Conservation (phyloP, 2,888 invertebrate species). For the Spicauda simplicius region DNA sequence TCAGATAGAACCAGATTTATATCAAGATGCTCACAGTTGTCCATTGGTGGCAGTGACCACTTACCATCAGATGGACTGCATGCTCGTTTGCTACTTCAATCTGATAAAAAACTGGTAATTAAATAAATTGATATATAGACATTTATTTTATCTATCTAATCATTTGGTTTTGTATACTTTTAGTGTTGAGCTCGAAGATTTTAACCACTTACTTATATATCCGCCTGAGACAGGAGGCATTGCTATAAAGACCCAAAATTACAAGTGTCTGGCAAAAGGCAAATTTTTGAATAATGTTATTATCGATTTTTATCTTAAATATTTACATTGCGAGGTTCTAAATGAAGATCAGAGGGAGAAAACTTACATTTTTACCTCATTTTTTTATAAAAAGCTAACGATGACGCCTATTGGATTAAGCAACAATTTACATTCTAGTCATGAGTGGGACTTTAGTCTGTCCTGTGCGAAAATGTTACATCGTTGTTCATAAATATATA, state of each 20-base stretch:
- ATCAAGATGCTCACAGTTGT: too few relatives aligned
- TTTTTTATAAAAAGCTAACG: constrained; percentile 97
- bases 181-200: constrained; percentile 54
- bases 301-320: constrained; percentile 98
- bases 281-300: constrained; percentile 99
- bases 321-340: constrained; percentile 91
- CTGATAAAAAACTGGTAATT: too few relatives aligned
- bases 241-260: constrained; percentile 96
- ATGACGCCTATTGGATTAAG: constrained; percentile 89
- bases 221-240: constrained; percentile 95
- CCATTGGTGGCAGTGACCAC: too few relatives aligned
- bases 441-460: constrained; percentile 86
- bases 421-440: constrained; percentile 84
- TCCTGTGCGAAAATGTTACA: too few relatives aligned
- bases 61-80: too few relatives aligned
- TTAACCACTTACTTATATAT: constrained; percentile 90
- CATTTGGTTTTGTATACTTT: neutral
- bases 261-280: constrained; percentile 94
- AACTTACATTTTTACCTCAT: constrained; percentile 97
- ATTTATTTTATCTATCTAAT: neutral
- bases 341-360: constrained; percentile 89
- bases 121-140: too few relatives aligned
- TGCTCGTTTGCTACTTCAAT: too few relatives aligned
- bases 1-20: too few relatives aligned
- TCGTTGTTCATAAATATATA: too few relatives aligned